phyloP scores from a whole-genome alignment of 2,113 vertebrate genomes.

The Micronisus gabar region DNA sequence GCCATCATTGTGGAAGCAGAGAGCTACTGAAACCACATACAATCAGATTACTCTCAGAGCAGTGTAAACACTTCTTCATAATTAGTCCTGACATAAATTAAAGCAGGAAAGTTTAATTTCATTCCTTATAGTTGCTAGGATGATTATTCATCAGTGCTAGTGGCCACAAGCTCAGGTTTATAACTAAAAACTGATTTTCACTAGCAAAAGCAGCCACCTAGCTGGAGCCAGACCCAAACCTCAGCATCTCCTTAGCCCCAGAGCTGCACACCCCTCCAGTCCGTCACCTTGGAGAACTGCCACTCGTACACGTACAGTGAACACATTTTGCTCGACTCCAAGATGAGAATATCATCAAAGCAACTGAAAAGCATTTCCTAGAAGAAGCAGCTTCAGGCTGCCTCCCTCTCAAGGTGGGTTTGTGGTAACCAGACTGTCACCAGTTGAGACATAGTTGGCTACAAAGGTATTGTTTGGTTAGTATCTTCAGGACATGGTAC shows the following conservation, averaged over 20 bases:
- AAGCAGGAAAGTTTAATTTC: not conserved
- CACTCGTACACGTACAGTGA: not conserved
- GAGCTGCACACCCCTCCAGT: not conserved
- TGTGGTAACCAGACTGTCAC: not conserved
- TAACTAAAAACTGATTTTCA: not conserved
- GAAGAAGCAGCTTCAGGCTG: not conserved
- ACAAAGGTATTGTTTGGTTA: not conserved
- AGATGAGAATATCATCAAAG: not conserved
- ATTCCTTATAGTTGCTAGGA: not conserved
- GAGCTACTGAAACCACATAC: not conserved
- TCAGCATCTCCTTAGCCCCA: not conserved
- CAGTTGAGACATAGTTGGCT: not conserved
- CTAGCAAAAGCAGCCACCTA: not conserved
- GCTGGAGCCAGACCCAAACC: not conserved
- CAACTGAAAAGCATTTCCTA: not conserved
- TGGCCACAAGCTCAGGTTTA: not conserved
- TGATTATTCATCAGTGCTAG: not conserved
- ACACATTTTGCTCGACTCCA: not conserved
- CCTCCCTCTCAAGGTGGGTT: rapidly evolving
- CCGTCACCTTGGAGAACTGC: not conserved
- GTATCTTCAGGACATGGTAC: not conserved
- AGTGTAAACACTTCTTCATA: not conserved
- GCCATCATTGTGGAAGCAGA: not conserved
- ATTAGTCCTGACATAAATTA: not conserved
- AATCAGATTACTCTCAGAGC: not conserved